These are phyloP conservation scores for Andrena trimmerana DNA, from an alignment of 2,888 invertebrate species.

Conservation along the genomic window DNA sequence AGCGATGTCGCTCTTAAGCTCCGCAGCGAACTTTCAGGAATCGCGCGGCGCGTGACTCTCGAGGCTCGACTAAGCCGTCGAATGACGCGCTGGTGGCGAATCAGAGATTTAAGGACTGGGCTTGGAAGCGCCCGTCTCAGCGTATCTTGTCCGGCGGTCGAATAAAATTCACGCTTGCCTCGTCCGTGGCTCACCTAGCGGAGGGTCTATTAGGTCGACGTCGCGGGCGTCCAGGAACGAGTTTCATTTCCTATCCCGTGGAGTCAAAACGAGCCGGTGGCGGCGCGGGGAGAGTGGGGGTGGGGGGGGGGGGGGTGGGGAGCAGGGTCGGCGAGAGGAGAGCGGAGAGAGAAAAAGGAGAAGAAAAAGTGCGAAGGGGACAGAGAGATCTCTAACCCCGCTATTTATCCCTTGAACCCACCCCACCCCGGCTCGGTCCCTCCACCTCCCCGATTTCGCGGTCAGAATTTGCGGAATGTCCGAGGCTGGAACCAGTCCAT, in stretches of 20 bases:
- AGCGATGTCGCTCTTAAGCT: not conserved
- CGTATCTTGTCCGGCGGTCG: not conserved
- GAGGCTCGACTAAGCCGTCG: no score
- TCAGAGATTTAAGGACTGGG: no score
- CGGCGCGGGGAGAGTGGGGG: not conserved
- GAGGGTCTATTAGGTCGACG: conserved; percentile 61
- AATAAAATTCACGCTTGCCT: conserved; percentile 29
- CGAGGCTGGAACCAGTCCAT: conserved; percentile 83
- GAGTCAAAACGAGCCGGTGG: conserved; percentile 29
- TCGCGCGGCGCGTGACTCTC: no score
- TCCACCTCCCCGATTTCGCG: conserved; percentile 80
- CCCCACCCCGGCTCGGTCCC: conserved; percentile 49
- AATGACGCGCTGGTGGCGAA: no score
- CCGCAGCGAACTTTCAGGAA: not conserved
- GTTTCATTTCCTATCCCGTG: conserved; percentile 69
- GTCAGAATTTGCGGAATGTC: conserved; percentile 84
- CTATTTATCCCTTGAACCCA: conserved; percentile 75
- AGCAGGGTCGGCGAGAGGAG: conserved; percentile 6
- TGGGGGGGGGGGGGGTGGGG: not conserved
- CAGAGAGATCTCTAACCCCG: conserved; percentile 66
- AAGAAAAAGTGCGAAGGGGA: conserved; percentile 25
- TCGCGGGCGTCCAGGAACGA: conserved; percentile 63
- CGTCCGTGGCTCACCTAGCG: conserved; percentile 11
- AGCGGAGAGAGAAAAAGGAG: conserved; percentile 2
- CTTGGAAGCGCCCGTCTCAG: no score